Conservation (phyloP, 2,797 vertebrate genomes). For the Tangara arthus region DNA sequence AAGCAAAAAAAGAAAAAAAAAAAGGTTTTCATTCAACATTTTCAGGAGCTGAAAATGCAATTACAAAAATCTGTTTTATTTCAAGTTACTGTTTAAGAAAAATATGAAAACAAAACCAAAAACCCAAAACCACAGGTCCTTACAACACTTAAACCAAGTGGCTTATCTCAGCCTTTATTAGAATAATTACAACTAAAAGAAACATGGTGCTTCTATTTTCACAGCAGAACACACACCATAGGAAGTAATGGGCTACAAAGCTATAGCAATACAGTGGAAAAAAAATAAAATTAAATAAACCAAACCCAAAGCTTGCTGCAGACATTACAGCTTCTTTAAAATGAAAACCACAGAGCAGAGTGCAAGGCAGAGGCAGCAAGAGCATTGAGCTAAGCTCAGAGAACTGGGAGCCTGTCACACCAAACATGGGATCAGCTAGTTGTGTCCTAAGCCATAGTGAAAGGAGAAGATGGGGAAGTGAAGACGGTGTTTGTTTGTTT, state of each 20-base stretch:
- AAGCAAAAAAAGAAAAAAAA: background rate
- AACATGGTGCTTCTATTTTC: slow-evolving; percentile 63
- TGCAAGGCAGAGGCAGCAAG: slow-evolving; percentile 9
- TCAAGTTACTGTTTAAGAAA: background rate
- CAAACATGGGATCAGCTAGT: background rate
- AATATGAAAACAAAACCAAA: background rate
- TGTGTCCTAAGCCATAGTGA: slow-evolving; percentile 30
- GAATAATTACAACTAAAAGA: slow-evolving; percentile 68
- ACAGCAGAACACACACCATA: slow-evolving; percentile 22
- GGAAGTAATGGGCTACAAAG: slow-evolving; percentile 15
- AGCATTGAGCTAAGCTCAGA: slow-evolving; percentile 23
- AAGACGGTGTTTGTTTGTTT: background rate
- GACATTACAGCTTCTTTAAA: background rate
- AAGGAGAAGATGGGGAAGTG: slow-evolving; percentile 21
- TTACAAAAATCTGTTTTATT: background rate
- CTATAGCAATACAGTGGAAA: slow-evolving; percentile 37
- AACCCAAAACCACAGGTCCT: background rate
- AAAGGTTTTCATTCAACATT: background rate
- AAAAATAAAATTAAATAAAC: slow-evolving; percentile 39
- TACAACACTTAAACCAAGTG: slow-evolving; percentile 18
- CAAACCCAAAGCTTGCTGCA: slow-evolving; percentile 48
- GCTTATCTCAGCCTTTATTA: slow-evolving; percentile 72
- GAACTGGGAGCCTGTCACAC: background rate
- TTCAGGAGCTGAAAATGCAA: background rate
- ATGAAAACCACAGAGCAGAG: slow-evolving; percentile 45